Evolutionary conservation across 1,140 invertebrate species (phyloP).

Genomic region (Pantala flavescens): DNA sequence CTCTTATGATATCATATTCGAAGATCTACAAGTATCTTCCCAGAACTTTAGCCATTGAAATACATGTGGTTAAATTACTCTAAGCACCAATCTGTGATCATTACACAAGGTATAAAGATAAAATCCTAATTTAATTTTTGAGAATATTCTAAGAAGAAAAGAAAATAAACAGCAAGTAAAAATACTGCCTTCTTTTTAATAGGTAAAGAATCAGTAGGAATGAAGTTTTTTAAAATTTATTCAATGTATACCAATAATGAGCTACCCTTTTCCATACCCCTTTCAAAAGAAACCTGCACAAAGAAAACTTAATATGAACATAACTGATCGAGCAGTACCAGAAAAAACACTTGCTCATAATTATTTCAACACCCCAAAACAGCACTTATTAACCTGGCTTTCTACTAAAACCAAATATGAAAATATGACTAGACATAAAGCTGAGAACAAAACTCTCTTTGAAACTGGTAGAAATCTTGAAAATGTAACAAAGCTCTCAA

Average conservation of each 20-base stretch:
- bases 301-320: not conserved
- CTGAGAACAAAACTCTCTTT: not conserved
- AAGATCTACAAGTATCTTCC: too few relatives aligned
- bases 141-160: too few relatives aligned
- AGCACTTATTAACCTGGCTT: not conserved
- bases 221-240: not conserved
- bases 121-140: too few relatives aligned
- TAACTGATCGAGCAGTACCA: not conserved
- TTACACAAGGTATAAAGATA: too few relatives aligned
- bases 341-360: not conserved
- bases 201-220: not conserved
- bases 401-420: not conserved
- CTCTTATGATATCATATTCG: too few relatives aligned
- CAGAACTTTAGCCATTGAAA: too few relatives aligned
- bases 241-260: not conserved
- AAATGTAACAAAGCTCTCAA: not conserved
- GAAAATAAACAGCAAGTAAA: too few relatives aligned
- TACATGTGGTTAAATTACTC: too few relatives aligned
- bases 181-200: not conserved
- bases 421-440: conserved; percentile 9
- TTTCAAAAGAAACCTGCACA: not conserved
- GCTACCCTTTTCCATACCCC: conserved; percentile 6
- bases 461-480: not conserved
- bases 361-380: not conserved
- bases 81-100: too few relatives aligned